Conservation (phyloP, 2,888 invertebrate species). For the Dicyrtomina minuta region DNA sequence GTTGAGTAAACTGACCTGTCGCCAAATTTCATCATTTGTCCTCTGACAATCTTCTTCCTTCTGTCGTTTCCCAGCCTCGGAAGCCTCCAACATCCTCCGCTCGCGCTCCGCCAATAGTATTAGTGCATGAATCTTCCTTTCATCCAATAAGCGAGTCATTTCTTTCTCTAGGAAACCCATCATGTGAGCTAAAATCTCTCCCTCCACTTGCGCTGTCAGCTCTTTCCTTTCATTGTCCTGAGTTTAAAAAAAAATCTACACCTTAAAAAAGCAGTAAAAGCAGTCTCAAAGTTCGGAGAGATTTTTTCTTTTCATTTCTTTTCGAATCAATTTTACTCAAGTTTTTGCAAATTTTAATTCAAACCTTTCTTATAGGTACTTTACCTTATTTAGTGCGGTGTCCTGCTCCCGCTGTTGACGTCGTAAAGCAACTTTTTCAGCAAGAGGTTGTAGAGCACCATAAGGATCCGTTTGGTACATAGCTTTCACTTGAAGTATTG, state of each 20-base stretch:
- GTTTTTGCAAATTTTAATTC: slow-evolving; percentile 5
- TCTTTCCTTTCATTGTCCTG: slow-evolving; percentile 59
- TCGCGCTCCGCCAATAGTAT: slow-evolving; percentile 76
- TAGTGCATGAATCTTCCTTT: slow-evolving; percentile 75
- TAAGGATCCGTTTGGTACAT: slow-evolving; percentile 50
- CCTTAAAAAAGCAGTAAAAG: not conserved
- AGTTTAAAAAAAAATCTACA: too few species aligned
- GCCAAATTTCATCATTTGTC: slow-evolving; percentile 79
- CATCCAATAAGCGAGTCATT: slow-evolving; percentile 71
- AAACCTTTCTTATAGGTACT: not conserved
- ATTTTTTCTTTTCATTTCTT: too few species aligned
- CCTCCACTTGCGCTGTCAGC: slow-evolving; percentile 69
- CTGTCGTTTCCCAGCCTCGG: slow-evolving; percentile 76
- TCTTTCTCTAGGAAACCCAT: slow-evolving; percentile 74
- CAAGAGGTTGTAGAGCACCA: slow-evolving; percentile 32
- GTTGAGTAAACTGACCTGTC: slow-evolving; percentile 60
- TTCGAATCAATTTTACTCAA: not conserved
- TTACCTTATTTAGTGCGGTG: slow-evolving; percentile 11
- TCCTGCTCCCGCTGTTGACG: slow-evolving; percentile 21
- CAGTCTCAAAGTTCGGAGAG: not conserved
- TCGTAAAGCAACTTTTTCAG: slow-evolving; percentile 32
- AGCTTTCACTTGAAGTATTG: slow-evolving; percentile 43
- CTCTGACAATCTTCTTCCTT: slow-evolving; percentile 70
- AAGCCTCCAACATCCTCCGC: slow-evolving; percentile 73
- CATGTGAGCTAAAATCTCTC: slow-evolving; percentile 69